Conservation (phyloP, 2,113 vertebrate genomes). For the Uria lomvia region DNA sequence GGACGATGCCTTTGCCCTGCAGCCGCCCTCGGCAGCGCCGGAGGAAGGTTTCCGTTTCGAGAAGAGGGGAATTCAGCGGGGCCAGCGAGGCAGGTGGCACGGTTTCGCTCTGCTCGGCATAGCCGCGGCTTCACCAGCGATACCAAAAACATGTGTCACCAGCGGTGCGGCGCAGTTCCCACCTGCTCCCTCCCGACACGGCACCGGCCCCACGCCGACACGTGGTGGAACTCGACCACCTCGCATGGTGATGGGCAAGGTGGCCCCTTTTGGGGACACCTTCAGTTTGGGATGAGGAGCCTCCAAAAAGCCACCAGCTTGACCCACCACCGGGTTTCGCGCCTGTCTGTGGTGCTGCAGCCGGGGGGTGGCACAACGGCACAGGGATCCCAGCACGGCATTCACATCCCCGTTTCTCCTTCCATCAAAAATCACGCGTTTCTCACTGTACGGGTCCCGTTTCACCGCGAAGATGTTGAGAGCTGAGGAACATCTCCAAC, state of each 20-base stretch:
- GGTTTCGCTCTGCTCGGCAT: background rate
- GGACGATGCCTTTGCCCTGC: background rate
- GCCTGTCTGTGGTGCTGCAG: background rate
- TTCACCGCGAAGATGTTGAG: rapidly evolving
- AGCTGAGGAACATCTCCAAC: background rate
- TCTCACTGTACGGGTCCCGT: rapidly evolving
- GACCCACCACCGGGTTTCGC: background rate
- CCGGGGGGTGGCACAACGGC: background rate
- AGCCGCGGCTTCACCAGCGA: background rate
- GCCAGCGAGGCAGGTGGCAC: background rate
- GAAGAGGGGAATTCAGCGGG: background rate
- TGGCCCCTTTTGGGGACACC: background rate
- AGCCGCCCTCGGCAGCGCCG: background rate
- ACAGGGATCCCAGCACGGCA: rapidly evolving
- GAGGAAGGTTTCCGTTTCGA: background rate
- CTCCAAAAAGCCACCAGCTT: background rate
- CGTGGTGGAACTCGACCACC: background rate
- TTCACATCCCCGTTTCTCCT: rapidly evolving
- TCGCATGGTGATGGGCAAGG: rapidly evolving
- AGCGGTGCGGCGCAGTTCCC: rapidly evolving
- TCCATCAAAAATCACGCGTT: background rate
- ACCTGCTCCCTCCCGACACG: rapidly evolving
- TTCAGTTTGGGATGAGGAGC: rapidly evolving
- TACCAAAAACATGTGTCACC: background rate
- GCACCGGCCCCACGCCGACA: background rate